Base-by-base conservation (phyloP, 1,140 invertebrate genomes). In the Nebria ingens region DNA sequence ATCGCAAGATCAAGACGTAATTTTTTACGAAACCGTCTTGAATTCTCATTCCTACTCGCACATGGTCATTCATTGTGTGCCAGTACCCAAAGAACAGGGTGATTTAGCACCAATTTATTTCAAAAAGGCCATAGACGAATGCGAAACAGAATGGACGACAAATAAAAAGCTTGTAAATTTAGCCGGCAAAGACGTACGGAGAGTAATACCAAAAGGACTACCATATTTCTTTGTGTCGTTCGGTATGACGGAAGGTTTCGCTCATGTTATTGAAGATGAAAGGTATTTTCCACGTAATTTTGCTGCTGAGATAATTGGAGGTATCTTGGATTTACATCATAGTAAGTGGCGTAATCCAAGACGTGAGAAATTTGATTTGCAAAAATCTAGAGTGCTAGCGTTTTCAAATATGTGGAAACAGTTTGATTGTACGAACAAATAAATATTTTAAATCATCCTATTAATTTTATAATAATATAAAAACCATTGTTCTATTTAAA, bases 231-330 rank as follows among this genome's bases (percentile, higher is more conserved):
- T 81, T 74, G 86, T 98, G 1, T 84, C 93, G 71, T 98, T 98
- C 79, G 95, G 91, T 21, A 80, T 82, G 71, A 81, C 92, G 51
- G 79, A 81, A 38, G 96, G 96, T 2, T 98, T 89, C 75, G 95
- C 92, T 55, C 95, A 98, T 75, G 88, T 97, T 0, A 95, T 98
- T 65, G 96, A 98, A 75, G 90, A 98, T 73, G 88, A 94, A 69
- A 74, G 82, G 56, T 65, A 81, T 22, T 98, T 98, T 74, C 89
- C 93, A 0, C 73, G 66, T 45, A 89, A 91, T 75, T 98, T 98
- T 83, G 94, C 89, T 34, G 84, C 91, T 76, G 92, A 97, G 85
- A 87, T 97, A 20, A 85, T 98, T 71, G 93, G 88, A 23, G 94
- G 95, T 1, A 93, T 98, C 80, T 69, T 97, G 57, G 90, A 97